Base-by-base conservation (phyloP, 2,888 invertebrate species). In the Drosophila austrosaltans region DNA sequence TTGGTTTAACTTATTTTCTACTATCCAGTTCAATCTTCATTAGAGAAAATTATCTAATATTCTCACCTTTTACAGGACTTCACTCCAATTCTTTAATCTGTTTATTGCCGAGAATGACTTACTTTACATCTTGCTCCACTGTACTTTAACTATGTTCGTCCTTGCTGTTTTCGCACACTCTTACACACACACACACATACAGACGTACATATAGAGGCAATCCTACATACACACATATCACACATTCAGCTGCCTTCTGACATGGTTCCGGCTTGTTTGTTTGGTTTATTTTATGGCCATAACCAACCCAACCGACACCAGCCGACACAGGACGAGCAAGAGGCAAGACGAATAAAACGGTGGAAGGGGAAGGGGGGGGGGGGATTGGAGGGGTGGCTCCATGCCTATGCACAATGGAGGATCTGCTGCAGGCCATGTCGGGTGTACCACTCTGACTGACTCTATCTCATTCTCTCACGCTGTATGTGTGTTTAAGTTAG, bases 281-380 rank as follows among this genome's bases (percentile, higher is more conserved):
- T 91, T 90, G 90, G 90, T 90, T 87, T 90, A 90, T 90, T 91
- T 91, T 90, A 89, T 88, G 90, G 72, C 90, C 91, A 91, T 89
- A 90, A 90, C 85, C 79, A 79, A 87, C 66, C 73, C 73, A 48
- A 66, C 81, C 78, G 44, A 54, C 66, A 64, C 68, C 58, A 57
- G 28, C 44, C 30, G 39, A 25, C 48, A 48, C 48, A 48, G 48
- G 48, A 48, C 25, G 48, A 48, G 48, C 48, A 48, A 22, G 48
- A 5, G 48, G 48, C 22, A 48, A 48, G 20, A 44, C 30, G 30
- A 6, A 40, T n/a, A 40, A 44, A 2, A 20, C 7, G 48, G 48
- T 10, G 48, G 10, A 12, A 1, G 7, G 3, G 48, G 20, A 2
- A 4, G 48, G 22, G 22, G 48, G n/a, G 40, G 40, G n/a, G 25